Percentiles rank a stretch among this genome's conserved stretches.
phyloP scores from a whole-genome alignment of 64 coral and sea anemone species.

The Stylophora pistillata region DNA sequence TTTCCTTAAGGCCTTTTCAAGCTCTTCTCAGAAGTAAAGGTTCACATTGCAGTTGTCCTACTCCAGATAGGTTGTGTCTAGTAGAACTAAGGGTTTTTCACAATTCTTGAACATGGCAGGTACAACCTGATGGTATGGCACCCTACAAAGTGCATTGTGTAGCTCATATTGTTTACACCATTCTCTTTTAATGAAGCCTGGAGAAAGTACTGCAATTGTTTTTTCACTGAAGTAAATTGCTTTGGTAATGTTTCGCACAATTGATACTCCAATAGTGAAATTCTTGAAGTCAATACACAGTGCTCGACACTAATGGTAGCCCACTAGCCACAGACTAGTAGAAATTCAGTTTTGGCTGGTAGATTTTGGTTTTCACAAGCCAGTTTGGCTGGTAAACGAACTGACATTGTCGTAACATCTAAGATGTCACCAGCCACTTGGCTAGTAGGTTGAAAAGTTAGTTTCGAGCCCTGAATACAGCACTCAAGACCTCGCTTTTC shows the following conservation, averaged over 20 bases:
- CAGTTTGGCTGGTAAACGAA: too few species aligned
- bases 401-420: too few species aligned
- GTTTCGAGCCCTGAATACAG: too few species aligned
- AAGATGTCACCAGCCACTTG: too few species aligned
- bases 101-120: conserved; percentile 39
- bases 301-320: too few species aligned
- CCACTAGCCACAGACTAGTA: too few species aligned
- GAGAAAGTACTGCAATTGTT: conserved; percentile 62
- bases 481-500: conserved; percentile 40
- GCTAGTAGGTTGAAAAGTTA: too few species aligned
- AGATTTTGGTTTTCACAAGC: too few species aligned
- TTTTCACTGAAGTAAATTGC: conserved; percentile 66
- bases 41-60: conserved; percentile 55
- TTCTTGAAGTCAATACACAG: conserved; percentile 61
- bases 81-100: neutral
- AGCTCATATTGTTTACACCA: conserved; percentile 76
- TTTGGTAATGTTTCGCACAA: conserved; percentile 69
- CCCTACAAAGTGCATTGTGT: conserved; percentile 49
- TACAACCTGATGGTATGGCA: conserved; percentile 29
- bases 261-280: conserved; percentile 52
- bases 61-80: conserved; percentile 49
- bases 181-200: conserved; percentile 65
- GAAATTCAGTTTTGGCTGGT: too few species aligned
- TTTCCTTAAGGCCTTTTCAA: conserved; percentile 17
- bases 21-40: conserved; percentile 48